phyloP scores from a whole-genome alignment of 2,797 vertebrate genomes.

The Glossophaga mutica region DNA sequence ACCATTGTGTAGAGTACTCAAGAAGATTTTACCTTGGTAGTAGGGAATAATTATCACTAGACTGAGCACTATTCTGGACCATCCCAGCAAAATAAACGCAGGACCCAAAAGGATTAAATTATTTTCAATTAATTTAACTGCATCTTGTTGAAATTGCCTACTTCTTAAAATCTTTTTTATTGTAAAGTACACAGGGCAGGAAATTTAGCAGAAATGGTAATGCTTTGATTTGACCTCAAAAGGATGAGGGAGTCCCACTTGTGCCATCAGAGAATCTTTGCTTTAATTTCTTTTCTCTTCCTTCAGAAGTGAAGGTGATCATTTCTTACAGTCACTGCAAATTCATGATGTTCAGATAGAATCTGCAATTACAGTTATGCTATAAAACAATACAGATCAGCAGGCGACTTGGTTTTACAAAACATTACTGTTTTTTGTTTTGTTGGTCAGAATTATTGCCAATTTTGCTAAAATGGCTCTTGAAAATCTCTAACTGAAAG shows the following conservation, averaged over 20 bases:
- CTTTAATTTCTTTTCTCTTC: conserved; percentile 19
- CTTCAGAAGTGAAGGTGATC: conserved; percentile 84
- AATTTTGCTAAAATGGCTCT: background rate
- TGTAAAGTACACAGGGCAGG: background rate
- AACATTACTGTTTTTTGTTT: background rate
- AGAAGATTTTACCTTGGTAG: background rate
- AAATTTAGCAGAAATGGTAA: background rate
- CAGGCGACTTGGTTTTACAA: conserved; percentile 81
- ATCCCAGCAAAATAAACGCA: background rate
- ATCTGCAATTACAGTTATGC: conserved; percentile 82
- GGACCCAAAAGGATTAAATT: background rate
- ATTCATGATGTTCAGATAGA: conserved; percentile 84
- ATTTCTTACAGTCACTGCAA: conserved; percentile 87
- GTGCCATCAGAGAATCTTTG: background rate
- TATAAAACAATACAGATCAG: conserved; percentile 83
- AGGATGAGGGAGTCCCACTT: background rate
- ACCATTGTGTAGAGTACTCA: background rate
- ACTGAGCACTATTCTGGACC: background rate
- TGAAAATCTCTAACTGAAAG: background rate
- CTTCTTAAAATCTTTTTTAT: background rate
- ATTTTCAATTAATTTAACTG: background rate
- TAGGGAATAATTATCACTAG: background rate
- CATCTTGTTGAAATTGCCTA: background rate
- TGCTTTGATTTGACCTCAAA: background rate
- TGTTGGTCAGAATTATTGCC: background rate